A percentile compares a stretch with the other conserved stretches of the same genome.
Conservation (phyloP, 1,140 invertebrate species). For the Plectus sambesii region DNA sequence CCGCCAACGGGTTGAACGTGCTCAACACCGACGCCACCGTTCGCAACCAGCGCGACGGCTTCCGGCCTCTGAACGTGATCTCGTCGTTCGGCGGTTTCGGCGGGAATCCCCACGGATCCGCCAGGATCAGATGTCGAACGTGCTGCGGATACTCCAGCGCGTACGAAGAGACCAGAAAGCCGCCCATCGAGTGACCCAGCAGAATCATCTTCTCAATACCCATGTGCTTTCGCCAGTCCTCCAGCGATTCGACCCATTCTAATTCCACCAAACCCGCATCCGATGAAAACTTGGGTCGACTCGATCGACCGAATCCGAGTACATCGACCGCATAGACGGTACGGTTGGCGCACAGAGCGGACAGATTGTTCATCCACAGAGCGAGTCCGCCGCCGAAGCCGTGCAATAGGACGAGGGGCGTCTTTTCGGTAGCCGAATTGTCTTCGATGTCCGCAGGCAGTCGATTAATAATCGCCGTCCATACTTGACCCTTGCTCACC, state of each 20-base stretch:
- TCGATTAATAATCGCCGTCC: too few species aligned
- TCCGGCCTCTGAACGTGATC: conserved; percentile 17
- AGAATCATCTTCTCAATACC: conserved; percentile 72
- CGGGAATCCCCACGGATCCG: conserved; percentile 85
- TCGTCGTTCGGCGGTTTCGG: not conserved
- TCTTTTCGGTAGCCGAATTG: too few species aligned
- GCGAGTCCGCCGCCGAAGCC: conserved; percentile 79
- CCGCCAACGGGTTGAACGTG: conserved; percentile 74
- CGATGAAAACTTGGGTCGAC: conserved; percentile 65
- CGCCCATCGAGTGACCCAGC: conserved; percentile 78
- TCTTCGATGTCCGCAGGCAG: too few species aligned
- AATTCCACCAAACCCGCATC: conserved; percentile 66
- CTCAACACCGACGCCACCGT: conserved; percentile 48
- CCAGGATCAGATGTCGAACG: conserved; percentile 74
- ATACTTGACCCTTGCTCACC: too few species aligned
- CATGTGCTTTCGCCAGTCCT: conserved; percentile 79
- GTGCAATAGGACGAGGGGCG: conserved; percentile 74
- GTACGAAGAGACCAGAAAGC: conserved; percentile 76
- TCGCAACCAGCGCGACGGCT: conserved; percentile 27
- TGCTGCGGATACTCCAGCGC: conserved; percentile 58
- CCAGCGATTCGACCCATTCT: conserved; percentile 74
- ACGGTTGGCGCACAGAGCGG: conserved; percentile 57
- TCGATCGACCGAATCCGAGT: conserved; percentile 76
- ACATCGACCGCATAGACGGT: conserved; percentile 84
- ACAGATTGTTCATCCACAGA: conserved; percentile 79